Evolutionary conservation across 1,140 invertebrate genomes (phyloP), one percentile per base, ranked within the genome.

Genomic region (Cepaea nemoralis): DNA sequence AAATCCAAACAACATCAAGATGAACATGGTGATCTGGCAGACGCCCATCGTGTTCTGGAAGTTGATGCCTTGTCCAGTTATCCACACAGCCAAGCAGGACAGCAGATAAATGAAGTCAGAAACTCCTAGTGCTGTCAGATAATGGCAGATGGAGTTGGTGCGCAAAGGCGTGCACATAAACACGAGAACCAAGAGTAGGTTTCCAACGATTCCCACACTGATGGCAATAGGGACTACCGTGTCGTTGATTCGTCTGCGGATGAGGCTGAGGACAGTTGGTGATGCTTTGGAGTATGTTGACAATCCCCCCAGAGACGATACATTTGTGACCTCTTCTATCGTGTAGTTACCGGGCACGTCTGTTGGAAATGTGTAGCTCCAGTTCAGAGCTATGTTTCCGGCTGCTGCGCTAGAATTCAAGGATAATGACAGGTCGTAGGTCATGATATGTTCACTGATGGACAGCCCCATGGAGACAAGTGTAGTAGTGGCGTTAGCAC

Each of bases 11-110:
- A 85, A 50, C 66, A 81, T 74, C 5, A 81, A 74, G 16, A 71
- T 22, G 66, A 85, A 86, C 6, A 77, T 77, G 5, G 83, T 84
- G 1, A 86, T 40, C 79, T 86, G 85, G 42, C 85, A 86, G 19
- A 85, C 70, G 14, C 85, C 85, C n/a, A 81, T 84, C 8, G 66
- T 83, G 74, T 77, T 83, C 75, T 83, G 83, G 24, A 86, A n/a
- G 33, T 81, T 66, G 37, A 71, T 70, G 0, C 82, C 77, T 40
- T 82, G 77, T 2, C 55, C 24, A 0, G 83, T 82, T 24, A 76
- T 55, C 85, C 85, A 86, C 22, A 78, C 19, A 16, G 83, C 80
- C 16, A 82, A 42, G 16, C 80, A 69, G 45, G 71, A 80, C 24
- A 81, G 12, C 22, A 85, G 67, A 55, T 83, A 83, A 31, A 83